Base-by-base conservation (phyloP, 2,888 invertebrate genomes). In the Lysandra coridon region DNA sequence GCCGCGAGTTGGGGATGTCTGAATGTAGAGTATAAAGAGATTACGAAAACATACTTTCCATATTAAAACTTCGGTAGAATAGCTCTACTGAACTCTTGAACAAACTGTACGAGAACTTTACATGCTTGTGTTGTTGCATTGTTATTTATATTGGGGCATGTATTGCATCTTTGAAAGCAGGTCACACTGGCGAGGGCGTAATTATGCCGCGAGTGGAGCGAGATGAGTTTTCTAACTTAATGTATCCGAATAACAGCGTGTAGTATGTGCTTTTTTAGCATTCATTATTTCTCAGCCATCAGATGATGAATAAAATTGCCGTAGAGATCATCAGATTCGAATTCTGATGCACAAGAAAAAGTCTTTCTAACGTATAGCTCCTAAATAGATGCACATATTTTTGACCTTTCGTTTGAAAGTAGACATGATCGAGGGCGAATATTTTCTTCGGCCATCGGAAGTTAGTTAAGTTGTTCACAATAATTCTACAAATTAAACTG, bases 141-240 rank as follows among this genome's bases (percentile, higher is more conserved):
- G 73, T 79, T 73, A 53, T 78, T 73, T n/a, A 57, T 53, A 57
- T 79, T 60, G 74, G 78, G 78, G 62, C 78, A 79, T 79, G 79
- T 62, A 80, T 78, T 79, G 78, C 78, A 78, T 80, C 81, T 81
- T 81, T 80, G 79, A 78, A 79, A 82, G 80, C 80, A 81, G 82
- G 82, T 83, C 83, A 81, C 79, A 81, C 80, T 80, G 78, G 79
- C 79, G 80, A 78, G 81, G 80, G 78, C 73, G 80, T 82, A 81
- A 82, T 83, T 81, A 81, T 82, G 81, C 80, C 78, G 78, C 79
- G 83, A 82, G 81, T 78, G 78, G 78, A 78, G 79, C 78, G 81
- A 76, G 80, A 81, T 81, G 77, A 82, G 77, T 80, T 79, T 80
- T 80, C 74, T 81, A 81, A 80, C 79, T 79, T 79, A 79, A 80